Evolutionary conservation across 2,113 vertebrate species (phyloP).

Genomic region (Silurus meridionalis): DNA sequence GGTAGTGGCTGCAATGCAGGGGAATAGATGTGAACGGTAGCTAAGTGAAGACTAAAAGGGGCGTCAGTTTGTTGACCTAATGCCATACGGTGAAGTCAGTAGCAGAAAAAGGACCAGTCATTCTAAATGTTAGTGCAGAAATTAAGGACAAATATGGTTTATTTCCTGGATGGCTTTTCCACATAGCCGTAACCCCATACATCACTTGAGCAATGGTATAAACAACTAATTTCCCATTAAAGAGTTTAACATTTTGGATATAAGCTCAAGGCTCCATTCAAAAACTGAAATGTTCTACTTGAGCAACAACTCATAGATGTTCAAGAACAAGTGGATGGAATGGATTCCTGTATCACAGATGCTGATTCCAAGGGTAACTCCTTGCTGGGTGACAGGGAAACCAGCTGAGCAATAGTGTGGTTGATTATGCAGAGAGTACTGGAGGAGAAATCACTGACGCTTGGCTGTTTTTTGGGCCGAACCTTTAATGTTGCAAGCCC

Average conservation of each 20-base stretch:
- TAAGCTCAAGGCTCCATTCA: not conserved
- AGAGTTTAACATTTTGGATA: not conserved
- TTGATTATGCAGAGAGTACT: not conserved
- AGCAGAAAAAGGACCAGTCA: not conserved
- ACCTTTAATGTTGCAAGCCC: not conserved
- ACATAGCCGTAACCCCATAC: not conserved
- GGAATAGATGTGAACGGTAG: not conserved
- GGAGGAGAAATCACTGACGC: not conserved
- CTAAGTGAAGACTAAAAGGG: not conserved
- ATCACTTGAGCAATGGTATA: not conserved
- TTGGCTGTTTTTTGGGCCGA: not conserved
- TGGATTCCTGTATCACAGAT: not conserved
- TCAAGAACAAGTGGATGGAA: not conserved
- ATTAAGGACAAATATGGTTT: not conserved
- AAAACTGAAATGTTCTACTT: not conserved
- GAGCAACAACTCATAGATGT: not conserved
- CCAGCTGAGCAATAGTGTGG: not conserved
- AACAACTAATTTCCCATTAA: not conserved
- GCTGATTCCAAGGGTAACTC: not conserved
- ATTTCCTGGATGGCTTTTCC: not conserved
- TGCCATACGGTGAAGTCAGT: not conserved
- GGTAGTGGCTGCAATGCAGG: not conserved
- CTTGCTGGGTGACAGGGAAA: not conserved
- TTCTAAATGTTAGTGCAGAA: not conserved
- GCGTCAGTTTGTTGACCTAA: not conserved